Evolutionary conservation across 2,113 vertebrate species (phyloP).

Genomic region (Edolisoma coerulescens): DNA sequence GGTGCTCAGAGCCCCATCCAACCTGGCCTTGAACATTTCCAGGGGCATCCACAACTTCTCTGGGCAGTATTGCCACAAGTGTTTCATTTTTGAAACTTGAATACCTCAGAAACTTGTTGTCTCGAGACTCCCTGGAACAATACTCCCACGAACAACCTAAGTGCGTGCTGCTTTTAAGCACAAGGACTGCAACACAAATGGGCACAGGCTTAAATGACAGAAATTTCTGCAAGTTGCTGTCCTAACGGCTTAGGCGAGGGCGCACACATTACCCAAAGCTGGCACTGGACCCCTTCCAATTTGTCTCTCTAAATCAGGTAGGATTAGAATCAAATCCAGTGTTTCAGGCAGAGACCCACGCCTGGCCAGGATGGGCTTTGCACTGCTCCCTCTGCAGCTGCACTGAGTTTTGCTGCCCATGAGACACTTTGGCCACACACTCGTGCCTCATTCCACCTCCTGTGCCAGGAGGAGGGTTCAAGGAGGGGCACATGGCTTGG

Average conservation of each 20-base stretch:
- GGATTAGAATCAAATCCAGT: slow-evolving; percentile 17
- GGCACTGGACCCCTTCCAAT: slow-evolving; percentile 28
- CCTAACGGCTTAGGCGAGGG: neutral
- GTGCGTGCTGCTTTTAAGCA: neutral
- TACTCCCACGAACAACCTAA: neutral
- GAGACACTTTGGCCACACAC: fast-evolving
- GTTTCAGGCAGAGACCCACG: neutral
- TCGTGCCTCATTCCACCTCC: neutral
- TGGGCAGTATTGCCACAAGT: neutral
- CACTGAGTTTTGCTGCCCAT: neutral
- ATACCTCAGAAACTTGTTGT: neutral
- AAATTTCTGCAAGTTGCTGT: slow-evolving; percentile 20
- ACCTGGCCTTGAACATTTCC: neutral
- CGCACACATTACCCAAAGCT: neutral
- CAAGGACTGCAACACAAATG: neutral
- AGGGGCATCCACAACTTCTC: neutral
- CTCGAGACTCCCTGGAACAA: neutral
- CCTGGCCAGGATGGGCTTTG: neutral
- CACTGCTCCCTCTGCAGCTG: neutral
- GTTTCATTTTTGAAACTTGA: neutral
- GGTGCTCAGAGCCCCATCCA: neutral
- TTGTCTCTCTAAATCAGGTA: slow-evolving; percentile 21
- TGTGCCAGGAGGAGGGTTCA: neutral
- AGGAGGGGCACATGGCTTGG: neutral
- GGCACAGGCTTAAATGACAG: neutral